Base-by-base conservation (phyloP, 2,888 invertebrate genomes). In the Alloscopus bannaensis region DNA sequence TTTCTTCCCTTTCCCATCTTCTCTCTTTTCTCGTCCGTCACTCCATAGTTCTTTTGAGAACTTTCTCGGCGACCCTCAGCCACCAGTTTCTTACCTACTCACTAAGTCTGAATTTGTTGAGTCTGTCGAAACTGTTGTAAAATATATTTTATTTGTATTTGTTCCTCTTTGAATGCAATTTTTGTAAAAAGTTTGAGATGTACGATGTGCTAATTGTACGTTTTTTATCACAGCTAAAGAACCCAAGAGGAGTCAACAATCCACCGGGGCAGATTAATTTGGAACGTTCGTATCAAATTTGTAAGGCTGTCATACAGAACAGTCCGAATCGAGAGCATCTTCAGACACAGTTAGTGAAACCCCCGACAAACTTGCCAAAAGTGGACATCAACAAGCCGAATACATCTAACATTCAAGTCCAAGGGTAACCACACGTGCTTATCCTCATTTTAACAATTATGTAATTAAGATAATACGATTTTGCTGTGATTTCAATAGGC, bases 281-380 rank as follows among this genome's bases (percentile, higher is more conserved):
- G 70, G 97, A 97, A 88, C 92, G 98, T 73, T 97, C 97, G 88
- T 96, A 97, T 89, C 97, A 97, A 89, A 98, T 98, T 86, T 90
- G 89, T 85, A 89, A 92, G 88, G 91, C 90, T 60, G 91, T 92
- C n/a, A 95, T 98, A 84, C 96, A 96, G 89, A 96, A 95, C 88
- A 97, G 96, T 87, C 95, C 95, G 0, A 96, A 96, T 89, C 91
- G 96, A 20, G 95, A 96, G 87, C 95, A 95, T 86, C 89, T 96
- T 60, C 92, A 94, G 75, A 94, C 94, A 4, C 96, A 96, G 88
- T 89, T 96, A 86, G 93, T 95, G 84, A 95, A 95, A 52, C 95
- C 95, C 16, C 84, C 83, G 0, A 95, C 95, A 1, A 90, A 94
- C 81, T 89, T 94, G 65, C 60, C 24, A 3, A 82, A 82, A 68